Percentiles rank a stretch among this genome's conserved stretches.
These are phyloP conservation scores for Halyomorpha halys DNA, from an alignment of 1,140 invertebrate genomes.

Conservation along the genomic window DNA sequence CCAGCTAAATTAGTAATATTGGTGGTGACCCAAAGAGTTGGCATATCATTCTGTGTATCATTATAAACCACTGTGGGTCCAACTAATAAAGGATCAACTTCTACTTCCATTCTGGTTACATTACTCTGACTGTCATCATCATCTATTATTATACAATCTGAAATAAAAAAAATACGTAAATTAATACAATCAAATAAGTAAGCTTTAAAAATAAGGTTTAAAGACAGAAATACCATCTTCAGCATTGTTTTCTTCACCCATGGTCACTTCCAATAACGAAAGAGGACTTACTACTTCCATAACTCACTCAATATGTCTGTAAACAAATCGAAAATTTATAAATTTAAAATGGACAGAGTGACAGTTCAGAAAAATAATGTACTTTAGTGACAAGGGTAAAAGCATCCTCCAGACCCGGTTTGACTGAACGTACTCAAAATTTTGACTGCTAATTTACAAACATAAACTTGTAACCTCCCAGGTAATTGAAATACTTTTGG, in stretches of 20 bases:
- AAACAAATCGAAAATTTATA: not conserved
- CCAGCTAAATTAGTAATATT: not conserved
- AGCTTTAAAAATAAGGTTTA: not conserved
- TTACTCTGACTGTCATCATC: not conserved
- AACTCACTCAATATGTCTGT: not conserved
- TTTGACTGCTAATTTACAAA: no score
- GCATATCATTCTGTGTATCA: not conserved
- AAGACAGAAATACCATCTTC: not conserved
- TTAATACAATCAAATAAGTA: not conserved
- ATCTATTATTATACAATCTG: not conserved
- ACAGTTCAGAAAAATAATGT: no score
- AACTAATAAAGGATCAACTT: no score
- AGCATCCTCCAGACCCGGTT: no score
- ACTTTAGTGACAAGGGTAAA: no score
- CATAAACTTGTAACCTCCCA: no score
- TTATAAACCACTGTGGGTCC: no score
- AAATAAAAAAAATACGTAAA: not conserved
- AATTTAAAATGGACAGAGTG: no score
- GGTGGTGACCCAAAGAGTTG: not conserved
- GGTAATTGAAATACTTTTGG: no score
- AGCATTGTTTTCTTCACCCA: not conserved
- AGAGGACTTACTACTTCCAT: not conserved
- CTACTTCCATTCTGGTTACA: no score
- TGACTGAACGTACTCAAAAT: no score
- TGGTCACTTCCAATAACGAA: not conserved